Evolutionary conservation across 2,113 vertebrate species (phyloP), one percentile per base, ranked within the genome.

Genomic region (Muntiacus reevesi): DNA sequence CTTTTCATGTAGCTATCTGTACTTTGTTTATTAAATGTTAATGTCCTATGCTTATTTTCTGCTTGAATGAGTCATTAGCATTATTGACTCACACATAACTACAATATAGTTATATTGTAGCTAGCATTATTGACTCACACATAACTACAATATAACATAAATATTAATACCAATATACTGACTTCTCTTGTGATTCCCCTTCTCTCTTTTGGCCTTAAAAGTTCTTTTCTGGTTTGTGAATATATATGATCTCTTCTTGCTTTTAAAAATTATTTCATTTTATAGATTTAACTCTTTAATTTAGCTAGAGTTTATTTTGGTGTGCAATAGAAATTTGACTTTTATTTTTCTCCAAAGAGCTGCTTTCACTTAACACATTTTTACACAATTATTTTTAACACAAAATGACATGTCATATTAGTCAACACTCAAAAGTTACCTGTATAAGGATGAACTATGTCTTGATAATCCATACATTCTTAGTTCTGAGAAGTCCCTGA

Each of bases 231-330:
- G 79, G 54, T 14, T 97, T 93, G 47, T 84, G 5, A 95, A 85
- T 71, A 94, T 36, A 95, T 57, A 74, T 45, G n/a, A 86, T 81
- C 95, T 91, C 47, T 83, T 67, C 30, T 91, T 78, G 45, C 52
- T 92, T 95, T 60, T 5, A 93, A 93, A 94, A 79, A 88, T 87
- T 11, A 93, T 30, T 96, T 81, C 67, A 47, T 92, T 84, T 85
- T 91, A 82, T 13, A 84, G 47, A 60, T 45, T 67, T 94, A 87
- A 90, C 50, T 85, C 74, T 74, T 94, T 92, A 89, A 81, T 40
- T 84, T 55, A 82, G 28, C 19, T 67, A 12, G 43, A 62, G 74
- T 93, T 93, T 78, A 93, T 79, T 76, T 87, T 88, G 59, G 5
- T 91, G 30, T 82, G 43, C 55, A 12, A 59, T n/a, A 60, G 78